phyloP scores from a whole-genome alignment of 2,797 vertebrate species.

The Tiaroga cobitis region DNA sequence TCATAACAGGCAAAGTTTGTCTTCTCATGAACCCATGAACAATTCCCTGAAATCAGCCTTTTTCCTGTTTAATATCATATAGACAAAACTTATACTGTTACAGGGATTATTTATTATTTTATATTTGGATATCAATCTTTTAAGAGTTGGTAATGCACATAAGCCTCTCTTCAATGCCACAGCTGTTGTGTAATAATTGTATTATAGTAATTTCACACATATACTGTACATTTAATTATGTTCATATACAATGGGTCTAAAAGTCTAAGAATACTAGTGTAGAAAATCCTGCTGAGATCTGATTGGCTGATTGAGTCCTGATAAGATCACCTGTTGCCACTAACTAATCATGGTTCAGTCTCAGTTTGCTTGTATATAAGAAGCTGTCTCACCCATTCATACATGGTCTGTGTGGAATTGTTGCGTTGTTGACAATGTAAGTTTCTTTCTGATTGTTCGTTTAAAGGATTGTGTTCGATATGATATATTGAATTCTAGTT shows the following conservation, averaged over 20 bases:
- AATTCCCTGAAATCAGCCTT: background rate
- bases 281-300: too few relatives aligned
- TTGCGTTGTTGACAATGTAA: too few relatives aligned
- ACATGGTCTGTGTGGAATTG: too few relatives aligned
- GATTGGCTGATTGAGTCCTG: too few relatives aligned
- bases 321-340: too few relatives aligned
- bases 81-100: background rate
- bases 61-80: slow-evolving; percentile 10
- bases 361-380: too few relatives aligned
- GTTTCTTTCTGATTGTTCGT: too few relatives aligned
- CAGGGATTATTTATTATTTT: slow-evolving; percentile 6
- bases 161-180: background rate
- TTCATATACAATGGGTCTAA: background rate
- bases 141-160: slow-evolving; percentile 5
- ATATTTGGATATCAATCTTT: background rate
- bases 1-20: slow-evolving; percentile 11
- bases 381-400: too few relatives aligned
- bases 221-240: background rate
- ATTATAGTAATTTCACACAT: background rate
- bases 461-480: too few relatives aligned
- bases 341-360: too few relatives aligned
- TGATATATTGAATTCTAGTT: too few relatives aligned
- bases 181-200: too few relatives aligned
- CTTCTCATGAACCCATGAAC: background rate
- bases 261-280: background rate